Evolutionary conservation across 2,888 invertebrate species (phyloP).

Genomic region (Pheosia tremula): DNA sequence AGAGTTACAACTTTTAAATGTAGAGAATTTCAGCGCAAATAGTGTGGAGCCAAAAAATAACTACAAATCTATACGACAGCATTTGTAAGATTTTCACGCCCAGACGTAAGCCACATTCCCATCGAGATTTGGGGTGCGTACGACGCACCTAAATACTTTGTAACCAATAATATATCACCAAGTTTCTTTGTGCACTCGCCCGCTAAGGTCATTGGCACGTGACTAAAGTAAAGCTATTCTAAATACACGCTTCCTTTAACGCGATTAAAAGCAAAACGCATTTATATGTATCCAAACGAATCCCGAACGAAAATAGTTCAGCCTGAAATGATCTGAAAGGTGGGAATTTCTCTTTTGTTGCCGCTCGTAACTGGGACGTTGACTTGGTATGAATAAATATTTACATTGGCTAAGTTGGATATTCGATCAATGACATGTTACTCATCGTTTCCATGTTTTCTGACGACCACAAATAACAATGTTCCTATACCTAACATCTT

Average conservation of each 20-base stretch:
- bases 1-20: too few relatives aligned
- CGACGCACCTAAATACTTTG: not conserved
- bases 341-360: constrained; percentile 30
- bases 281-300: constrained; percentile 5
- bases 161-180: constrained; percentile 8
- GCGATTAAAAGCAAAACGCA: constrained; percentile 24
- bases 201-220: constrained; percentile 53
- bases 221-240: constrained; percentile 32
- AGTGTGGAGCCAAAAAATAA: not conserved
- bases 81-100: not conserved
- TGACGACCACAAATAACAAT: not conserved
- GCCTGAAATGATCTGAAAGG: constrained; percentile 25
- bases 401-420: constrained; percentile 27
- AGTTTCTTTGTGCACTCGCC: constrained; percentile 12
- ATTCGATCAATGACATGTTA: constrained; percentile 23
- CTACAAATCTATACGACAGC: too few relatives aligned
- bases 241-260: constrained; percentile 39
- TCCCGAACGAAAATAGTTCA: constrained; percentile 31
- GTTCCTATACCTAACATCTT: not conserved
- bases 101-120: not conserved
- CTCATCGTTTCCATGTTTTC: not conserved
- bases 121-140: not conserved
- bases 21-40: not conserved
- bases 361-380: constrained; percentile 25
- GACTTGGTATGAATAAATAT: constrained; percentile 20